Conservation (phyloP, 2,888 invertebrate species). For the Drosophila subsilvestris region DNA sequence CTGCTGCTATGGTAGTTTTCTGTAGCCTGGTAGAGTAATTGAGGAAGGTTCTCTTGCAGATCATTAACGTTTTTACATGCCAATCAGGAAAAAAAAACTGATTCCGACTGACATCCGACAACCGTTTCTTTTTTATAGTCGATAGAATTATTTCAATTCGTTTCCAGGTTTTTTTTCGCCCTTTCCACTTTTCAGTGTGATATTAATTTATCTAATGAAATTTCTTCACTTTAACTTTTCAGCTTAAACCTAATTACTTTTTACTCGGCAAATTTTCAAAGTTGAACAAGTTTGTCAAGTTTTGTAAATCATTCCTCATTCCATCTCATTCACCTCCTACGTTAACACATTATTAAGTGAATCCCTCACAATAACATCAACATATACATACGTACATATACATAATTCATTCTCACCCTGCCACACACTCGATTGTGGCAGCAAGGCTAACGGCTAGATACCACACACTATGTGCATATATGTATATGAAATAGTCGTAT, state of each 20-base stretch:
- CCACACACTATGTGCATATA: background rate
- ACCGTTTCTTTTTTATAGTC: too few relatives aligned
- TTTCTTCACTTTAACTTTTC: background rate
- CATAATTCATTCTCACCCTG: conserved; percentile 28
- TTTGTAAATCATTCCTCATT: background rate
- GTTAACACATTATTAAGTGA: conserved; percentile 17
- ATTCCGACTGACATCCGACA: too few relatives aligned
- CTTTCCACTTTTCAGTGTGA: background rate
- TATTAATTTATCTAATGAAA: background rate
- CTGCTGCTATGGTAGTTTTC: background rate
- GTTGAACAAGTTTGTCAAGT: background rate
- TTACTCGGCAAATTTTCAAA: background rate
- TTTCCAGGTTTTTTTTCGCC: too few relatives aligned
- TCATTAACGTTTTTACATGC: too few relatives aligned
- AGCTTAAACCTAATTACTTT: background rate
- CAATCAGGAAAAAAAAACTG: too few relatives aligned
- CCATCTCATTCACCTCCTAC: background rate
- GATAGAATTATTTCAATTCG: too few relatives aligned
- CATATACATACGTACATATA: conserved; percentile 7
- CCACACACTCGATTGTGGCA: conserved; percentile 16
- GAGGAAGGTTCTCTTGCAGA: background rate
- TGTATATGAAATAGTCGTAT: background rate
- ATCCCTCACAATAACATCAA: conserved; percentile 21
- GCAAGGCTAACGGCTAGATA: conserved; percentile 11
- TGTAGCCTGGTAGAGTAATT: background rate